Evolutionary conservation across 1,140 invertebrate genomes (phyloP), one percentile per base, ranked within the genome.

Genomic region (Drosophila miranda): DNA sequence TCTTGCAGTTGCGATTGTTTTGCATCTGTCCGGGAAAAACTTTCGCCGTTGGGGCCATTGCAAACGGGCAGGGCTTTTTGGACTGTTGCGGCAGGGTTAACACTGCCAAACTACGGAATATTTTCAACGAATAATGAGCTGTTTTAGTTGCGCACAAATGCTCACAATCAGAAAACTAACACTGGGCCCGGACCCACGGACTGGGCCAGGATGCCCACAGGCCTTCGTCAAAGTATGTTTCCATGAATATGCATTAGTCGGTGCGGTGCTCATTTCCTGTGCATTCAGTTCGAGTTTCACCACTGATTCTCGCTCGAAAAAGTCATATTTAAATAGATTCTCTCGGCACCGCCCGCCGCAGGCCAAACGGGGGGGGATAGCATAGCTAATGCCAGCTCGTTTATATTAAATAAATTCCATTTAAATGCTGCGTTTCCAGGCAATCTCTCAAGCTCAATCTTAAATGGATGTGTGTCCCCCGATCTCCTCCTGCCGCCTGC

Each of bases 371-470:
- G 50, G 42, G 0, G 23, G 23, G 23, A 5, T 26, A 5, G 19
- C 57, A 48, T 53, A 30, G 34, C 34, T 38, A 38, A 38, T 51
- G 52, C 46, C 34, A 34, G 14, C 55, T 58, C 53, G 64, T 62
- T 56, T 74, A 49, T 79, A 80, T 80, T 79, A 75, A 70, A 54
- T 59, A 48, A 62, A 69, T 52, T 60, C 75, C 58, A 72, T 79
- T 82, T 79, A 66, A 78, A 70, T 78, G 60, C 43, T 45, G 19
- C 64, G 43, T 55, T 51, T 45, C 45, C 45, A 23, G 49, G 50
- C 44, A 45, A 57, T 75, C 80, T 64, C 70, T 78, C 55, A 57
- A 43, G 53, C 72, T 75, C 72, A 75, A 75, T 63, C 62, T 74
- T 52, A 53, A 64, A 68, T 69, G 69, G 68, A 61, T 71, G 69